Percentiles rank a stretch among this genome's conserved stretches.
Conservation (phyloP, 2,888 invertebrate genomes). For the Rotaria sp. region DNA sequence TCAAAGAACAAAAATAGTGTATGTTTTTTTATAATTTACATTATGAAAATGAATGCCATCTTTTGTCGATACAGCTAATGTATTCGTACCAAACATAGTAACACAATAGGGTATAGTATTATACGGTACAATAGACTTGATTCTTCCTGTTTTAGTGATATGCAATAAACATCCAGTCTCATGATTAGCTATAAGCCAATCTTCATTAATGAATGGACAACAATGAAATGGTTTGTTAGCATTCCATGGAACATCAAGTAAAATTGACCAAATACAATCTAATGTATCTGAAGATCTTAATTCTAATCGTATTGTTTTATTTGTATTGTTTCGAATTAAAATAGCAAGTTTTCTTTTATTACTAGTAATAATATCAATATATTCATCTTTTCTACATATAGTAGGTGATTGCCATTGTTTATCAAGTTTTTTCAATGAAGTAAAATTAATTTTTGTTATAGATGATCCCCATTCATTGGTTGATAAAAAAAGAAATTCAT, state of each 20-base stretch:
- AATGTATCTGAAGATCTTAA: background rate
- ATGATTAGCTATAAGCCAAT: background rate
- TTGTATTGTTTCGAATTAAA: background rate
- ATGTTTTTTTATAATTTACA: background rate
- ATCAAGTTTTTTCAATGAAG: background rate
- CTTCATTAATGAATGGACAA: background rate
- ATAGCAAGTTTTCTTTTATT: background rate
- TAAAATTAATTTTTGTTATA: background rate
- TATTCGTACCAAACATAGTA: background rate
- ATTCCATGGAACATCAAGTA: background rate
- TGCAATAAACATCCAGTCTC: background rate
- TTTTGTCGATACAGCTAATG: background rate
- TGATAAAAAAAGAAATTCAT: background rate
- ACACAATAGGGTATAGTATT: background rate
- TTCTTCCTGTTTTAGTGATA: background rate
- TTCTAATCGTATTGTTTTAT: background rate
- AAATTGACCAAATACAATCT: background rate
- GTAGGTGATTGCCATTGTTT: constrained; percentile 8
- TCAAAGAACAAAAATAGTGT: background rate
- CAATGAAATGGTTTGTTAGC: background rate
- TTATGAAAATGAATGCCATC: background rate
- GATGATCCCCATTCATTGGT: constrained; percentile 9
- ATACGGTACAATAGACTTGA: background rate
- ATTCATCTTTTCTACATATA: background rate
- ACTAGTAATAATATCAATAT: background rate